phyloP scores from a whole-genome alignment of 2,113 vertebrate genomes.

The Cygnus atratus region DNA sequence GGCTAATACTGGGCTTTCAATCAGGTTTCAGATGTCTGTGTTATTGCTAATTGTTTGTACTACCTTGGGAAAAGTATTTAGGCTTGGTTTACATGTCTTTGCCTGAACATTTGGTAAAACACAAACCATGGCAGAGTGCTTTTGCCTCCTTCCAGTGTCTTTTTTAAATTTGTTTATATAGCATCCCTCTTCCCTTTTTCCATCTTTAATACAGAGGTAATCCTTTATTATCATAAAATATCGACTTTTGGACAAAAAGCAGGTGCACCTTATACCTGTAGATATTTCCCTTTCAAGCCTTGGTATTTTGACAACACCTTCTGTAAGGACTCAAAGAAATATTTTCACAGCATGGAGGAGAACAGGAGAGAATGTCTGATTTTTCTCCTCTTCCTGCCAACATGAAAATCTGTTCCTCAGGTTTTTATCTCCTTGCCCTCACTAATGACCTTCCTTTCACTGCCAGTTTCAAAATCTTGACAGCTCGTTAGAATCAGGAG shows the following conservation, averaged over 20 bases:
- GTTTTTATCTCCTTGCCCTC: constrained; percentile 10
- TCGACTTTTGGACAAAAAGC: neutral
- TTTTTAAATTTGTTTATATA: neutral
- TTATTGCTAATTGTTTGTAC: neutral
- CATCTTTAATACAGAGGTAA: neutral
- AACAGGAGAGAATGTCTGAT: neutral
- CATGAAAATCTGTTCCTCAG: neutral
- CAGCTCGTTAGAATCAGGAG: constrained; percentile 36
- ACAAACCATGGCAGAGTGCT: too few relatives aligned
- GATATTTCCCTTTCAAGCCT: neutral
- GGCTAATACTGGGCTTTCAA: neutral
- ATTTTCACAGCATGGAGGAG: neutral
- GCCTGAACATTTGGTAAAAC: neutral
- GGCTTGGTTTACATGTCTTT: neutral
- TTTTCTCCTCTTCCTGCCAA: neutral
- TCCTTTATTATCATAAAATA: neutral
- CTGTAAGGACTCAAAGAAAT: neutral
- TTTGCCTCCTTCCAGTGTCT: neutral
- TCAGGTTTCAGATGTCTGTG: neutral
- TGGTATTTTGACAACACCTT: neutral
- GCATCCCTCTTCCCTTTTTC: neutral
- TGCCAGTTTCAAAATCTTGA: neutral
- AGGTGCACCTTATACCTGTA: neutral
- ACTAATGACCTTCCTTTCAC: neutral
- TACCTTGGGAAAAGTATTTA: neutral